Evolutionary conservation across 2,888 invertebrate genomes (phyloP), one percentile per base, ranked within the genome.

Genomic region (Pherbina coryleti): DNA sequence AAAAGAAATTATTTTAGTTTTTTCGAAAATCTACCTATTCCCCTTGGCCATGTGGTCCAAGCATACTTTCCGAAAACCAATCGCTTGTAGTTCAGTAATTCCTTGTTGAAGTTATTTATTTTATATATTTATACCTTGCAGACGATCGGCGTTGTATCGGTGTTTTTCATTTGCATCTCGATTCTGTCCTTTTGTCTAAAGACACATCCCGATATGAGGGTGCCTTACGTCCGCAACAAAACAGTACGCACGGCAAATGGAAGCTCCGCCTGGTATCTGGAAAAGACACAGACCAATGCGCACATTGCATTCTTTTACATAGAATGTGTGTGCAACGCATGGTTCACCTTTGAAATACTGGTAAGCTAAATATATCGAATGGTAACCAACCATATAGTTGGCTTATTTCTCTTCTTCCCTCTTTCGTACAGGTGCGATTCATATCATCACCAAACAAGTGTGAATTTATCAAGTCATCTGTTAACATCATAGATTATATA

Each of bases 101-200:
- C n/a, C n/a, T n/a, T n/a, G n/a, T n/a, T n/a, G n/a, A n/a, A n/a
- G n/a, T n/a, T n/a, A n/a, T n/a, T n/a, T n/a, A 49, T 17, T 31
- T 19, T 64, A n/a, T 5, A 7, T 53, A 8, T 55, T 75, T 28
- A 9, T 75, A 22, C 22, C 22, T 76, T 81, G 3, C 94, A 99
- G 98, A 95, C 98, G 87, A 96, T 99, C 90, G 98, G 98, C 85
- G 96, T 98, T 83, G 94, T 98, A 90, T 99, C 98, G 83, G 98
- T 99, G 88, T 98, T 99, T 93, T 99, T 99, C 93, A 99, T 99
- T 91, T 97, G 98, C 92, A 96, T 98, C 84, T 99, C 99, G 84
- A 99, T 99, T 90, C 92, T 99, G 90, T 98, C 99, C 85, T 99
- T 99, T 92, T 99, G 99, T 92, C 93, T 99, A 89, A 99, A 99